phyloP scores from a whole-genome alignment of 2,888 invertebrate genomes.

The Papilio gigon region DNA sequence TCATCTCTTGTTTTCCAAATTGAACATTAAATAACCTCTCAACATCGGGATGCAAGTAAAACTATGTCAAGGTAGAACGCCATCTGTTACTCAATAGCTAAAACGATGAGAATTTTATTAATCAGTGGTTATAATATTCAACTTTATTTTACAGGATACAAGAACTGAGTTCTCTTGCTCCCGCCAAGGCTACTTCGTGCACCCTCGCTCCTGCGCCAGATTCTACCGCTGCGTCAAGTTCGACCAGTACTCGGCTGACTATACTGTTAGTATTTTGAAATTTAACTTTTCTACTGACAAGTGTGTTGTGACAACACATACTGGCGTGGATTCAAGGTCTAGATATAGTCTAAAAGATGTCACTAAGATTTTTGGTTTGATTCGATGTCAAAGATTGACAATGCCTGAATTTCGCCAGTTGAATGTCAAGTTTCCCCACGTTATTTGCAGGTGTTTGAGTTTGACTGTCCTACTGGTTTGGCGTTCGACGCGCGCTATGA shows the following conservation, averaged over 20 bases:
- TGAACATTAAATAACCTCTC: background rate
- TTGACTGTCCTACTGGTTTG: constrained; percentile 89
- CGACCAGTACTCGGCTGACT: constrained; percentile 87
- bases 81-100: background rate
- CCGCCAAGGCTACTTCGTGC: constrained; percentile 89
- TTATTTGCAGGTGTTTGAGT: constrained; percentile 85
- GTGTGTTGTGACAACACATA: background rate
- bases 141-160: constrained; percentile 76
- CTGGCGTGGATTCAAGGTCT: too few relatives aligned
- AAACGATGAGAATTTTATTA: background rate
- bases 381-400: background rate
- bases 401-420: too few relatives aligned
- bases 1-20: background rate
- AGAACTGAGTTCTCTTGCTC: constrained; percentile 89
- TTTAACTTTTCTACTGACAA: background rate
- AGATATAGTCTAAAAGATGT: background rate
- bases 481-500: constrained; percentile 89
- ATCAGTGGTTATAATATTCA: background rate
- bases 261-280: constrained; percentile 79
- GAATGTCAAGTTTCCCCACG: background rate
- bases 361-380: background rate
- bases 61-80: background rate
- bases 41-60: background rate
- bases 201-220: constrained; percentile 88
- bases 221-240: constrained; percentile 92